These are phyloP conservation scores for Syncerus caffer DNA, from an alignment of 2,797 vertebrate species.

Conservation along the genomic window DNA sequence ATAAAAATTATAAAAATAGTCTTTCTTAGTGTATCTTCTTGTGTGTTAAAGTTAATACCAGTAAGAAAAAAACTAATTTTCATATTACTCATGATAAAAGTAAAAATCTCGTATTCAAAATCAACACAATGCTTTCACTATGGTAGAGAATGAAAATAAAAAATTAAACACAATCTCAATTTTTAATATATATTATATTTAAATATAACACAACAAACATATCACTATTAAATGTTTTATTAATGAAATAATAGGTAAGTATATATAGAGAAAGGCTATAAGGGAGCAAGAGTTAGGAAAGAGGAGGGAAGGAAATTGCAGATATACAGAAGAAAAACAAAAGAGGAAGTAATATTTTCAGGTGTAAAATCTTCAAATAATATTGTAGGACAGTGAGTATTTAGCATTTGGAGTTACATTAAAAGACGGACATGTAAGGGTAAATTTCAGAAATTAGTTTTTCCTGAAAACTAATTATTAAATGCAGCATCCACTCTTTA, in stretches of 20 bases:
- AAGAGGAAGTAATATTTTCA: not conserved
- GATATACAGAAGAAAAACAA: not conserved
- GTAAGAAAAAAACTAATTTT: not conserved
- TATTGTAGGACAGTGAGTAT: not conserved
- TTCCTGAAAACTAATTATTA: slow-evolving; percentile 39
- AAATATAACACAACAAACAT: not conserved
- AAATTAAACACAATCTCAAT: not conserved
- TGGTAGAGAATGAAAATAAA: not conserved
- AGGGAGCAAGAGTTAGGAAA: not conserved
- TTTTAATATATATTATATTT: not conserved
- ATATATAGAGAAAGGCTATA: not conserved
- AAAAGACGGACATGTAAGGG: slow-evolving; percentile 32
- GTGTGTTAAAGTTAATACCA: not conserved
- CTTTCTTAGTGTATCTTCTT: not conserved
- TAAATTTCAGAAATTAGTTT: slow-evolving; percentile 20
- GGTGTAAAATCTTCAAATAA: not conserved
- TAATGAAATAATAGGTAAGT: not conserved
- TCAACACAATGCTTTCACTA: not conserved
- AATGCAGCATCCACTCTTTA: not conserved
- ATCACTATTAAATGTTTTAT: slow-evolving; percentile 19
- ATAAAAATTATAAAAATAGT: not conserved
- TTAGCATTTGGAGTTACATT: not conserved
- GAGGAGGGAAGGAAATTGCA: not conserved
- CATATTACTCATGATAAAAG: not conserved
- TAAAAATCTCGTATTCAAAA: not conserved